Conservation (phyloP, 2,797 vertebrate genomes). For the Acanthopagrus latus region DNA sequence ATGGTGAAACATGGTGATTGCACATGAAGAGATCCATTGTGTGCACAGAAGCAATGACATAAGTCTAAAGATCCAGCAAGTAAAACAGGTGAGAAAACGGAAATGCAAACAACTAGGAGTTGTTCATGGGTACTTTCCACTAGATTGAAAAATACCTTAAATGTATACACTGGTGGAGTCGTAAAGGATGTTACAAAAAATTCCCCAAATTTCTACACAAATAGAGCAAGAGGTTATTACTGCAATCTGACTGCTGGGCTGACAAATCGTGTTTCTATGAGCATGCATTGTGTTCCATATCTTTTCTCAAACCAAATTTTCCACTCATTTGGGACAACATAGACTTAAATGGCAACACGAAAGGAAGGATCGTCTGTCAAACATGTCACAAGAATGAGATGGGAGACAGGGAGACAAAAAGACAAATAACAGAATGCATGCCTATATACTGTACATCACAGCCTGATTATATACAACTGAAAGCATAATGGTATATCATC, state of each 20-base stretch:
- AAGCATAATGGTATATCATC: conserved; percentile 18
- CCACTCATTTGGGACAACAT: neutral
- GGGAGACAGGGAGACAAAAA: conserved; percentile 14
- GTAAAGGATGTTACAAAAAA: neutral
- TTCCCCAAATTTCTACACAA: neutral
- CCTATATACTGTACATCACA: conserved; percentile 5
- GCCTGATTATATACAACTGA: conserved; percentile 16
- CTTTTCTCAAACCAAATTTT: conserved; percentile 1
- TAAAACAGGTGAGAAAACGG: neutral
- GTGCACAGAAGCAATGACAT: conserved; percentile 3
- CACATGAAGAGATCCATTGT: neutral
- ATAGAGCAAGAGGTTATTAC: neutral
- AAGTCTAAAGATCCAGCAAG: conserved; percentile 8
- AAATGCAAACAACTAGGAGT: neutral
- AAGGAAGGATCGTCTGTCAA: neutral
- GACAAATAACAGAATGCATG: neutral
- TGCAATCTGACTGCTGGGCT: conserved; percentile 32
- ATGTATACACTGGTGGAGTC: neutral
- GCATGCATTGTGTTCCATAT: conserved; percentile 6
- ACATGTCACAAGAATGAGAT: conserved; percentile 1
- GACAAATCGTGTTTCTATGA: conserved; percentile 21
- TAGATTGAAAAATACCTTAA: neutral
- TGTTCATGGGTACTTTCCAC: conserved; percentile 14
- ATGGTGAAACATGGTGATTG: conserved; percentile 4
- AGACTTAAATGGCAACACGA: neutral